Evolutionary conservation across 2,888 invertebrate genomes (phyloP).

Genomic region (Drosophila anomalata): DNA sequence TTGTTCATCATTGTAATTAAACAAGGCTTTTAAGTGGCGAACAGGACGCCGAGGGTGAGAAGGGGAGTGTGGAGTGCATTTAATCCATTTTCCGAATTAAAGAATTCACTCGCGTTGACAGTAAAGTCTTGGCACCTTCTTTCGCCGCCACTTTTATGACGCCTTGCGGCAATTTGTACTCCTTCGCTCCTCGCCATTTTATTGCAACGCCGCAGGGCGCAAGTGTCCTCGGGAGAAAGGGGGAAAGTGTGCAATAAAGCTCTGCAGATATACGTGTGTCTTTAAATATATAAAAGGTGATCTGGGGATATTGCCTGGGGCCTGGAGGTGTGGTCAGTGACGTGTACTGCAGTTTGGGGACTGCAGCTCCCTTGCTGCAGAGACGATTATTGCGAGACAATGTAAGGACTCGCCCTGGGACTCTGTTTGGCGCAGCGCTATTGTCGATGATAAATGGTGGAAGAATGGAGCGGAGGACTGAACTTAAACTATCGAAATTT

Average conservation of each 20-base stretch:
- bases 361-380: conserved; percentile 28
- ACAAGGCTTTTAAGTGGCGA: conserved; percentile 25
- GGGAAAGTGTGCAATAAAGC: conserved; percentile 53
- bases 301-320: conserved; percentile 5
- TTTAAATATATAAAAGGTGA: conserved; percentile 26
- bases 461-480: not conserved
- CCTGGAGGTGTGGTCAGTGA: conserved; percentile 5
- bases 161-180: conserved; percentile 42
- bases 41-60: not conserved
- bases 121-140: conserved; percentile 24
- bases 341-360: conserved; percentile 9
- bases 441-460: conserved; percentile 39
- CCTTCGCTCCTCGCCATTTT: conserved; percentile 23
- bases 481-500: conserved; percentile 11
- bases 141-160: conserved; percentile 13
- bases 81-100: conserved; percentile 12
- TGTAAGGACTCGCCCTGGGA: conserved; percentile 24
- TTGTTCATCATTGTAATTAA: conserved; percentile 73
- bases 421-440: conserved; percentile 26
- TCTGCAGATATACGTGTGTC: conserved; percentile 52
- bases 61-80: conserved; percentile 4
- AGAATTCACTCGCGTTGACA: conserved; percentile 26
- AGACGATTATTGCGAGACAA: conserved; percentile 25
- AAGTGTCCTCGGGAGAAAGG: conserved; percentile 31
- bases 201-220: conserved; percentile 12